Evolutionary conservation across 2,797 vertebrate genomes (phyloP), one percentile per base, ranked within the genome.

Genomic region (Acipenser oxyrinchus): DNA sequence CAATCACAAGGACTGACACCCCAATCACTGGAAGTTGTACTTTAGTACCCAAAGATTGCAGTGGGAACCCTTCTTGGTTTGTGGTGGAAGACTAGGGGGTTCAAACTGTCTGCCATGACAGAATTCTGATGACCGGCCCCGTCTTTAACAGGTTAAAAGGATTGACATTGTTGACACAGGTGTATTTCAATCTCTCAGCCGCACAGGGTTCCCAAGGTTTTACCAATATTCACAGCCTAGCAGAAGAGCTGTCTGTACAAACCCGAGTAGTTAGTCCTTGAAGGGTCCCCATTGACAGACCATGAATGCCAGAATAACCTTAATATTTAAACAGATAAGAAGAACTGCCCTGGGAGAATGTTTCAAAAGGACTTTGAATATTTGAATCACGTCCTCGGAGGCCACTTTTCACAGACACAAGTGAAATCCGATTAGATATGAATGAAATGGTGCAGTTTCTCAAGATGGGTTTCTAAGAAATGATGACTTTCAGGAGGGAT

Each of bases 301-400:
- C 57, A 67, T 75, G 70, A 81, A 82, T 70, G 72, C 76, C 75
- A 74, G 71, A 83, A 77, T 78, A 81, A 77, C 74, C 51, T 68
- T 73, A 77, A 77, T 70, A 74, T 82, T 79, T 79, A 74, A 83
- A 80, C 71, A 78, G 72, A 76, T 78, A 72, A 73, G 73, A 77
- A 80, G 75, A 76, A 76, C 74, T 64, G 76, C 77, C 76, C 73
- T 63, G 69, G 69, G 68, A 76, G 80, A 83, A 79, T 75, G 71
- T 82, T 82, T 70, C 60, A 72, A 82, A 82, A 84, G 79, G 74
- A 69, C 74, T 79, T 77, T 81, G 79, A 81, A 79, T 73, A 78
- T 68, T 69, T 72, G 75, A 75, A 73, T 74, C 81, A 72, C 68
- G 72, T 81, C 82, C 79, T 81, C 71, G n/a, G 81, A 78, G 83